A percentile compares a stretch with the other conserved stretches of the same genome.
Conservation (phyloP, 2,888 invertebrate genomes). For the Nesidiocoris tenuis region DNA sequence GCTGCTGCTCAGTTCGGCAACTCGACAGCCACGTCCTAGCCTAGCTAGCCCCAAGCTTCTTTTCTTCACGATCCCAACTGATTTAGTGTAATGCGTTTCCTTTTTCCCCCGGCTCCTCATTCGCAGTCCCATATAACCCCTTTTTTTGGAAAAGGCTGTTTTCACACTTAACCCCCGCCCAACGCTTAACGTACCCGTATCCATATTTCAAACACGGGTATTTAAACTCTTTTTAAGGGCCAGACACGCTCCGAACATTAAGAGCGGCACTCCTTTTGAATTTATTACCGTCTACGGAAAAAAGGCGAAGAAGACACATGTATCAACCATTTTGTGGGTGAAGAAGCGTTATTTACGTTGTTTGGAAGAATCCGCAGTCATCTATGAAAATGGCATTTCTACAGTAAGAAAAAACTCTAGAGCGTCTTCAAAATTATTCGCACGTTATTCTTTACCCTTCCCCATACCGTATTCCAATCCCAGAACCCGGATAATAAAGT, state of each 20-base stretch:
- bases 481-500: too few relatives aligned
- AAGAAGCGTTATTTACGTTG: too few relatives aligned
- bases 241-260: constrained; percentile 34
- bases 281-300: constrained; percentile 22
- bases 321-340: not conserved
- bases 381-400: too few relatives aligned
- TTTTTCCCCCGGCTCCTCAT: constrained; percentile 6
- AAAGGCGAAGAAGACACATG: too few relatives aligned
- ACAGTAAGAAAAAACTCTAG: too few relatives aligned
- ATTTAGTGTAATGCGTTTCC: constrained; percentile 35
- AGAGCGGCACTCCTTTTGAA: constrained; percentile 12
- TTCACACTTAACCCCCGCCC: constrained; percentile 21
- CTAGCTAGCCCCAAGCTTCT: constrained; percentile 8
- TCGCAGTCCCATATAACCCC: not conserved
- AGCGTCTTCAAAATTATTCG: too few relatives aligned
- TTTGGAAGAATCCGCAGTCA: too few relatives aligned
- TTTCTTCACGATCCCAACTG: constrained; percentile 24
- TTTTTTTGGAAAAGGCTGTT: constrained; percentile 3
- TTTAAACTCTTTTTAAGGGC: constrained; percentile 39
- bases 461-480: too few relatives aligned
- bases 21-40: constrained; percentile 1
- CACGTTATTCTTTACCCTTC: too few relatives aligned
- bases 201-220: constrained; percentile 40
- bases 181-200: constrained; percentile 29
- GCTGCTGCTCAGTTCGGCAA: constrained; percentile 22